Evolutionary conservation across 2,888 invertebrate genomes (phyloP).

Genomic region (Nyleta sp.): DNA sequence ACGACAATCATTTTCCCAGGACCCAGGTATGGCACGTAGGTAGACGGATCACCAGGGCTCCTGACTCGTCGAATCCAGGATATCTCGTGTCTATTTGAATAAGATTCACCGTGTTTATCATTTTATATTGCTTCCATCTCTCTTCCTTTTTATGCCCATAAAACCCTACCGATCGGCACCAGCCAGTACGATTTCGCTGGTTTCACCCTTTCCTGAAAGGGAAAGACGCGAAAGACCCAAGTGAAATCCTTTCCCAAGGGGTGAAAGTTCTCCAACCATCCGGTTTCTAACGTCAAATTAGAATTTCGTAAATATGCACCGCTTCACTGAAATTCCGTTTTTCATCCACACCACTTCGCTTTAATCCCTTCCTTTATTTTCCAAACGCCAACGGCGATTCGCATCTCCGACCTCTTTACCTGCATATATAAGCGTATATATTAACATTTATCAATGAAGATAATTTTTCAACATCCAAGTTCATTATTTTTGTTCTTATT

Average conservation of each 20-base stretch:
- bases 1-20: slow-evolving; percentile 70
- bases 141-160: slow-evolving; percentile 43
- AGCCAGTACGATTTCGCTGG: slow-evolving; percentile 45
- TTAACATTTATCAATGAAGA: too few relatives aligned
- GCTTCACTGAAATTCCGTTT: slow-evolving; percentile 75
- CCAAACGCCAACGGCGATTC: slow-evolving; percentile 16
- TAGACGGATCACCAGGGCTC: slow-evolving; percentile 57
- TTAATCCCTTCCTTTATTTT: slow-evolving; percentile 40
- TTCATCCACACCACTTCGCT: slow-evolving; percentile 66
- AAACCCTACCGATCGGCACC: slow-evolving; percentile 46
- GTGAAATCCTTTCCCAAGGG: slow-evolving; percentile 80
- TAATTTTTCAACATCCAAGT: too few relatives aligned
- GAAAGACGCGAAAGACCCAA: slow-evolving; percentile 68
- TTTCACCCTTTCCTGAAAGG: slow-evolving; percentile 67
- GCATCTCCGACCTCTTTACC: slow-evolving; percentile 16
- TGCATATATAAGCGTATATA: background rate
- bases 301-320: slow-evolving; percentile 76
- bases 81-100: slow-evolving; percentile 80
- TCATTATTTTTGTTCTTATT: too few relatives aligned
- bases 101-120: slow-evolving; percentile 81
- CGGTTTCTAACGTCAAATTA: slow-evolving; percentile 79
- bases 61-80: slow-evolving; percentile 74
- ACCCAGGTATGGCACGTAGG: slow-evolving; percentile 68
- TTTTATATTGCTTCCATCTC: slow-evolving; percentile 74
- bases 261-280: slow-evolving; percentile 69